Base-by-base conservation (phyloP, 1,140 invertebrate genomes). In the Halotydeus destructor region DNA sequence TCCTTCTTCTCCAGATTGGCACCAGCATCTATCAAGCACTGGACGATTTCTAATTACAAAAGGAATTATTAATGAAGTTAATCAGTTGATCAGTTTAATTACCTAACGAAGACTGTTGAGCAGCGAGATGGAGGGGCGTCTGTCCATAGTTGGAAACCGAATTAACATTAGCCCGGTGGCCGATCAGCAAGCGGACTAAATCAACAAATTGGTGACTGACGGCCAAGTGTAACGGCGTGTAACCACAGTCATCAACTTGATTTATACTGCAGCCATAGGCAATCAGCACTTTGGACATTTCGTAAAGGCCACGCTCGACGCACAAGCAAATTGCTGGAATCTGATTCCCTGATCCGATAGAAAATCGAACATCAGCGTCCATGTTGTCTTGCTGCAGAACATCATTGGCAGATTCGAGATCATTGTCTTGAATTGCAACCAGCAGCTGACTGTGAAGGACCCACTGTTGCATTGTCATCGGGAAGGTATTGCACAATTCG, bases 51-150 rank as follows among this genome's bases (percentile, higher is more conserved):
- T 50, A 22, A n/a, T n/a, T 12, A 40, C 31, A 35, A 24, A 25
- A 30, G 5, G 24, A 9, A 11, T 35, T 14, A 5, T 6, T 18
- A 39, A 39, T 30, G n/a, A n/a, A 30, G 28, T 11, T 11, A 11
- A 30, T 30, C n/a, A 30, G 28, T 30, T 11, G 14, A 39, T 30
- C 8, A 30, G 11, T 18, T 11, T 18, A 43, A 14, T 34, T 26
- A 46, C 44, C 44, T 4, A 46, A 23, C 35, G 39, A 46, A 18
- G 18, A 4, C 77, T 58, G 84, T 91, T 3, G 94, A 12, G 91
- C 86, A 11, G 69, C 65, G 54, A 69, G 57, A 50, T 70, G 68
- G 14, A 70, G 52, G 6, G 67, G 60, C 2, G 67, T 69, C 50
- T 63, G 60, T 50, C 50, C 48, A 30, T 50, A 45, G 16, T 44